A percentile compares a stretch with the other conserved stretches of the same genome.
Evolutionary conservation across 2,888 invertebrate species (phyloP).

Genomic region (Oxycera nigricornis): DNA sequence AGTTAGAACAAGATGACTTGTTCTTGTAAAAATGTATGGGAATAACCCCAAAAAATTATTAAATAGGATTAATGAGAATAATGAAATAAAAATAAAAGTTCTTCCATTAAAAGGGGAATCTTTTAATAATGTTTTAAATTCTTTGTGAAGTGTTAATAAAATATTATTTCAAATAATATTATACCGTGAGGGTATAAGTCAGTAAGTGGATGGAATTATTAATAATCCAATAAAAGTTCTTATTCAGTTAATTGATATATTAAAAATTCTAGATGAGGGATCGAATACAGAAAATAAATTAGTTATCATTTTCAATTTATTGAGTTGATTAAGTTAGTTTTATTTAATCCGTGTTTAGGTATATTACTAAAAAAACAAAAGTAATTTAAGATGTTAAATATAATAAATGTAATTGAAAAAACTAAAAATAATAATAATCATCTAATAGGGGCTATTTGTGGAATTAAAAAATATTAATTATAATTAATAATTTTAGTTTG

Average conservation of each 20-base stretch:
- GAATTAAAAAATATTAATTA: constrained; percentile 70
- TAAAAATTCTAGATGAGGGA: constrained; percentile 65
- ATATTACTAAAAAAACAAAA: constrained; percentile 60
- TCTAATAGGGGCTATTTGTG: constrained; percentile 72
- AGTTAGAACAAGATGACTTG: constrained; percentile 70
- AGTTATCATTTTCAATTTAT: constrained; percentile 70
- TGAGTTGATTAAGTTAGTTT: constrained; percentile 53
- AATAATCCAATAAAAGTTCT: constrained; percentile 65
- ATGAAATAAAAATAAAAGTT: constrained; percentile 66
- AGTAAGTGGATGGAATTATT: constrained; percentile 65
- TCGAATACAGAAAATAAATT: constrained; percentile 75
- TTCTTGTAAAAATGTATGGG: constrained; percentile 74
- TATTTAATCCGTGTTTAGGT: constrained; percentile 54
- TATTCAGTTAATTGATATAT: constrained; percentile 68
- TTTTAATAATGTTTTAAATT: constrained; percentile 68
- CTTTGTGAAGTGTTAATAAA: constrained; percentile 63
- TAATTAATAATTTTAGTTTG: constrained; percentile 70
- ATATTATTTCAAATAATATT: constrained; percentile 64
- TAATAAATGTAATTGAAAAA: constrained; percentile 61
- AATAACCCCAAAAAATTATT: constrained; percentile 75
- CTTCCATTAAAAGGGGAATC: constrained; percentile 63
- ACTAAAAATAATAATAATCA: constrained; percentile 62
- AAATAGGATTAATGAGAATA: constrained; percentile 69
- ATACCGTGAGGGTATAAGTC: constrained; percentile 66
- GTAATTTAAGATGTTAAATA: constrained; percentile 66